Percentiles rank a stretch among this genome's conserved stretches.
Evolutionary conservation across 2,888 invertebrate species (phyloP).

Genomic region (Acanthosoma haemorrhoidale): DNA sequence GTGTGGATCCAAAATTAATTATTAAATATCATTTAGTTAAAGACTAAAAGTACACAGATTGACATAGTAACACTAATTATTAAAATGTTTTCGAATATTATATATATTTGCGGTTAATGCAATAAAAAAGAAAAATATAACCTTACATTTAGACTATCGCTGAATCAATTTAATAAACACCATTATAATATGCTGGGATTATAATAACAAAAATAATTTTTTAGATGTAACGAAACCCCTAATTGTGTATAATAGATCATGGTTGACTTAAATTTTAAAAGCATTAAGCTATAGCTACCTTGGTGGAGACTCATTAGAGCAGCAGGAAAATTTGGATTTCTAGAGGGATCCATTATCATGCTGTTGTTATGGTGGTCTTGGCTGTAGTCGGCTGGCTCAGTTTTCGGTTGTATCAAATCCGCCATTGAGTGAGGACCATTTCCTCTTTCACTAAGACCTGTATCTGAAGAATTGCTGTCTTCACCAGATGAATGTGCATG

Average conservation of each 20-base stretch:
- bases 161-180: too few species aligned
- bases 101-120: too few species aligned
- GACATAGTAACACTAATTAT: too few species aligned
- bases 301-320: constrained; percentile 73
- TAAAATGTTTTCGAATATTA: too few species aligned
- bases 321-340: constrained; percentile 71
- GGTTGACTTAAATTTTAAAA: too few species aligned
- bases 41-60: too few species aligned
- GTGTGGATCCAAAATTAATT: too few species aligned
- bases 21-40: too few species aligned
- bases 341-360: constrained; percentile 57
- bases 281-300: constrained; percentile 53
- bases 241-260: not conserved
- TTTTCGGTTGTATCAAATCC: constrained; percentile 62
- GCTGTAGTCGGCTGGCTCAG: constrained; percentile 65
- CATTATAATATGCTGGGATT: too few species aligned
- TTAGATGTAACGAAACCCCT: not conserved
- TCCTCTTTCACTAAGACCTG: constrained; percentile 62
- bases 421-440: constrained; percentile 38
- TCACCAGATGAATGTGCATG: constrained; percentile 71
- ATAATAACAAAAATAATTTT: too few species aligned
- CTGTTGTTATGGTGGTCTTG: constrained; percentile 37
- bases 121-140: too few species aligned
- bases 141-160: too few species aligned
- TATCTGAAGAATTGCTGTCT: constrained; percentile 78